Evolutionary conservation across 2,113 vertebrate species (phyloP).

Genomic region (Misgurnus mizolepis): DNA sequence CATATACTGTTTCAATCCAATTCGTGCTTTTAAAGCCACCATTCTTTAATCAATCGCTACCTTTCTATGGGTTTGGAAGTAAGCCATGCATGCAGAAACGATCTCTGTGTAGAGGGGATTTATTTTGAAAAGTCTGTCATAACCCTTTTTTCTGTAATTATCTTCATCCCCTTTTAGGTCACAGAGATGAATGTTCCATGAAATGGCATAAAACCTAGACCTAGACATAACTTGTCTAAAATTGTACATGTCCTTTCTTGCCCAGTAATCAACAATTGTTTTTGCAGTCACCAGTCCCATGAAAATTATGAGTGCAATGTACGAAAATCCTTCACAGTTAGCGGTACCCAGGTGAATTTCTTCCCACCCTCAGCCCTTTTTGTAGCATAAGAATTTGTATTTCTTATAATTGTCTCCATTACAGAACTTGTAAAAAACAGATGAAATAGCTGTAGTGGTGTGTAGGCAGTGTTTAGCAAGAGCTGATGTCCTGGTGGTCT

Average conservation of each 20-base stretch:
- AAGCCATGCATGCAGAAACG: conserved; percentile 56
- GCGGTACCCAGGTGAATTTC: background rate
- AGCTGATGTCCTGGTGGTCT: background rate
- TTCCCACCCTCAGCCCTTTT: background rate
- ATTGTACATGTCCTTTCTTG: background rate
- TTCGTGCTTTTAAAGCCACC: conserved; percentile 62
- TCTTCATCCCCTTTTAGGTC: no score
- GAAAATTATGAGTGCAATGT: background rate
- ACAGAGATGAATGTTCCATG: no score
- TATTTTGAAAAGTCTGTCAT: conserved; percentile 60
- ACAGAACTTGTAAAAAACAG: background rate
- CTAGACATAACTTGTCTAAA: no score
- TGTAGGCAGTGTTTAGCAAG: background rate
- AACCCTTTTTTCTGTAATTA: no score
- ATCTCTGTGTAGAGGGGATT: conserved; percentile 62
- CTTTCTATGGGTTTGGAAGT: conserved; percentile 59
- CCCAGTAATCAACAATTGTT: background rate
- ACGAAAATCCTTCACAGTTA: background rate
- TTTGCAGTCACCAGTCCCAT: background rate
- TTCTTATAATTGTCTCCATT: background rate
- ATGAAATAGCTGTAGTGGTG: background rate
- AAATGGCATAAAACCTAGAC: no score
- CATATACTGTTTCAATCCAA: conserved; percentile 19
- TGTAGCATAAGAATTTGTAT: background rate
- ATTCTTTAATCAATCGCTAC: conserved; percentile 62